These are phyloP conservation scores for Etheostoma cragini DNA, from an alignment of 2,113 vertebrate species.

Conservation along the genomic window DNA sequence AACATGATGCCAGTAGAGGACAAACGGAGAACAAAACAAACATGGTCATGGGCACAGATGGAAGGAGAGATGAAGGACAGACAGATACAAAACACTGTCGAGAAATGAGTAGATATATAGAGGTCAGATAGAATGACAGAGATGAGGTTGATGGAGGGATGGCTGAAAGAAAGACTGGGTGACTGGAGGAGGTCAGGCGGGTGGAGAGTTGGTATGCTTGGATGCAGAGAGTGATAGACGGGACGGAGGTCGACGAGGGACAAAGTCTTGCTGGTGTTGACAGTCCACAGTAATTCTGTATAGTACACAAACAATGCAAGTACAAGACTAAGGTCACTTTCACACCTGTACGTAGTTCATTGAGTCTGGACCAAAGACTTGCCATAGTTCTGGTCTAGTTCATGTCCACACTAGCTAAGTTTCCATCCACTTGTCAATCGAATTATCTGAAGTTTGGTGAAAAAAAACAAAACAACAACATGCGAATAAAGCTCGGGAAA, in stretches of 20 bases:
- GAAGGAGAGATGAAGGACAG: slow-evolving; percentile 41
- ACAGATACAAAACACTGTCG: neutral
- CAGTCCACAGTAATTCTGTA: neutral
- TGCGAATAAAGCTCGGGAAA: too few species aligned
- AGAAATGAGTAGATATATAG: neutral
- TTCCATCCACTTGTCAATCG: too few species aligned
- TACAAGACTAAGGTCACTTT: neutral
- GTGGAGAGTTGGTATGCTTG: neutral
- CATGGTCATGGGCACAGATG: neutral
- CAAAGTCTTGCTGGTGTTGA: neutral
- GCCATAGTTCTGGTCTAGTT: neutral
- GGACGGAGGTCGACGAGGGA: neutral
- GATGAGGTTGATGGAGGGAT: slow-evolving; percentile 10
- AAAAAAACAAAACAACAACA: too few species aligned
- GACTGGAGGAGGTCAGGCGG: slow-evolving; percentile 10
- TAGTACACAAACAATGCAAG: neutral
- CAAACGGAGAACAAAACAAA: slow-evolving; percentile 26
- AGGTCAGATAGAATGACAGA: slow-evolving; percentile 10
- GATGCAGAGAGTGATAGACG: neutral
- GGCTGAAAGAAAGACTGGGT: neutral
- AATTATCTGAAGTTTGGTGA: too few species aligned
- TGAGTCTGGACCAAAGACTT: too few species aligned
- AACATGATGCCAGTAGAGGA: slow-evolving; percentile 1
- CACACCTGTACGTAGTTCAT: neutral
- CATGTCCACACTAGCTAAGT: neutral